These are phyloP conservation scores for Oscheius sp. DNA, from an alignment of 1,140 invertebrate species.

Conservation along the genomic window DNA sequence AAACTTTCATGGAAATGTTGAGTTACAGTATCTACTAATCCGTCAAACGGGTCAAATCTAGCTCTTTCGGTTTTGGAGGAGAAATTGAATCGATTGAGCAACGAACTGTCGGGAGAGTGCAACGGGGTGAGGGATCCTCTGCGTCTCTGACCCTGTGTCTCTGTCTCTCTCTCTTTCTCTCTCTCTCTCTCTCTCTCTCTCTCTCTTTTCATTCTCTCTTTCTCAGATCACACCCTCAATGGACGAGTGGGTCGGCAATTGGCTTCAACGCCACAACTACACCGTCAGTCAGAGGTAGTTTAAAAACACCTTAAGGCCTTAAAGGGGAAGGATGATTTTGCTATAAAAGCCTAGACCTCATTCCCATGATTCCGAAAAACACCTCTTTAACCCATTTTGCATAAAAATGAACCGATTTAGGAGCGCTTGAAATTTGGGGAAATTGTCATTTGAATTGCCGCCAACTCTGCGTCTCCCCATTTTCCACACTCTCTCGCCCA, in stretches of 20 bases:
- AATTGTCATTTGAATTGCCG: too few relatives aligned
- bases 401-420: too few relatives aligned
- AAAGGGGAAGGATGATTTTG: too few relatives aligned
- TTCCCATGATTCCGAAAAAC: too few relatives aligned
- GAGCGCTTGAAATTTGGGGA: too few relatives aligned
- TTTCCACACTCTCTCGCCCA: too few relatives aligned
- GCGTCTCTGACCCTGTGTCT: background rate
- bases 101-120: background rate
- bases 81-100: background rate
- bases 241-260: constrained; percentile 18
- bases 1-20: background rate
- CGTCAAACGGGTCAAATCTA: background rate
- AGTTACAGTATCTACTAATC: background rate
- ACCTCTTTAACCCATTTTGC: too few relatives aligned
- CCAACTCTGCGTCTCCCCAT: too few relatives aligned
- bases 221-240: constrained; percentile 3
- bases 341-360: too few relatives aligned
- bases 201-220: background rate
- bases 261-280: constrained; percentile 19
- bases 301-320: too few relatives aligned
- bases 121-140: background rate
- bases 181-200: background rate
- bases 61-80: constrained; percentile 5
- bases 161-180: background rate
- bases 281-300: background rate